Conservation (phyloP, 1,140 invertebrate species). For the Augochlora pura region DNA sequence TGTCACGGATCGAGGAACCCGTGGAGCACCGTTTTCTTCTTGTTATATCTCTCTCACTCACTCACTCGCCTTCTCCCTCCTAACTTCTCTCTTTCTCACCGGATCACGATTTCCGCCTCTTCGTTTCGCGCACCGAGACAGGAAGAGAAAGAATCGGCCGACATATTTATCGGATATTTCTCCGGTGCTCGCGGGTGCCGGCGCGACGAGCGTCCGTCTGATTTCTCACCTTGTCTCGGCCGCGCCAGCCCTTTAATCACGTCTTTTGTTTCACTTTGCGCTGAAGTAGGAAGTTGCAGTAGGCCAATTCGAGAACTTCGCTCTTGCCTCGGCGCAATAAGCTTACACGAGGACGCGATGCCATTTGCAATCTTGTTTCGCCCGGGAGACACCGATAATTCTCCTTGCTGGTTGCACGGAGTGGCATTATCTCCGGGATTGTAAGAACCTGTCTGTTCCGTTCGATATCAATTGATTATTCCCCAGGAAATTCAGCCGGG, state of each 20-base stretch:
- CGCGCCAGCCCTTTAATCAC: conserved; percentile 37
- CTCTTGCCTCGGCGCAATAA: conserved; percentile 64
- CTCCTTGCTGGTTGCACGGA: background rate
- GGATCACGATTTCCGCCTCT: conserved; percentile 8
- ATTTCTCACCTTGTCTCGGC: background rate
- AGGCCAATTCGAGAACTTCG: conserved; percentile 59
- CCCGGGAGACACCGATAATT: background rate
- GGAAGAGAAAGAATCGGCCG: conserved; percentile 10
- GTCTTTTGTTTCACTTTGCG: conserved; percentile 63
- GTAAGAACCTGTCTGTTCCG: background rate
- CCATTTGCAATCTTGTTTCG: conserved; percentile 21
- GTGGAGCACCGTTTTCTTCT: conserved; percentile 25
- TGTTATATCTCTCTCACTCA: background rate
- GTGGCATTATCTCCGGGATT: background rate
- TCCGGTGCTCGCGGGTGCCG: background rate
- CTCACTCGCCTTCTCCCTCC: background rate
- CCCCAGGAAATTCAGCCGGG: background rate
- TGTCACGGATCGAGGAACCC: conserved; percentile 32
- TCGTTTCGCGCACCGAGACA: conserved; percentile 12
- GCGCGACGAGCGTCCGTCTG: background rate
- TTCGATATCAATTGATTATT: background rate
- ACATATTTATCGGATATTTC: conserved; percentile 21
- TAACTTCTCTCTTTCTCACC: background rate
- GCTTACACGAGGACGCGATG: conserved; percentile 42
- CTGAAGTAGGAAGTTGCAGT: conserved; percentile 64